Evolutionary conservation across 2,113 vertebrate genomes (phyloP).

Genomic region (Chaenocephalus aceratus): DNA sequence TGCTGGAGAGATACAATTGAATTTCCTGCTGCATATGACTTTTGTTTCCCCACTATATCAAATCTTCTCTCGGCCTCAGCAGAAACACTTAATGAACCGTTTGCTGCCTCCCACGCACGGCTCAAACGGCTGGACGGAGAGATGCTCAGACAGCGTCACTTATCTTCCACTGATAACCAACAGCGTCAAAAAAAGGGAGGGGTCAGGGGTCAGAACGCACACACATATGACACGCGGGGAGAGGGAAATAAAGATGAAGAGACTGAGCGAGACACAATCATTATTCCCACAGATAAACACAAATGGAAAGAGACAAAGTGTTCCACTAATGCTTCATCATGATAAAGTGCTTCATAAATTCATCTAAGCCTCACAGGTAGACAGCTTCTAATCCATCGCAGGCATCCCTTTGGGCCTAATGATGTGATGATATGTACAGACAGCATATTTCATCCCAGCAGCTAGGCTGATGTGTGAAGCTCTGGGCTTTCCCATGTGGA

Average conservation of each 20-base stretch:
- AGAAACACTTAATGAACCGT: slow-evolving; percentile 86
- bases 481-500: slow-evolving; percentile 75
- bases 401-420: slow-evolving; percentile 76
- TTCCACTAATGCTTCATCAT: slow-evolving; percentile 72
- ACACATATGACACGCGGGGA: slow-evolving; percentile 10
- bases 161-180: slow-evolving; percentile 50
- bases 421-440: slow-evolving; percentile 80
- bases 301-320: slow-evolving; percentile 70
- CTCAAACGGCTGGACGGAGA: slow-evolving; percentile 49
- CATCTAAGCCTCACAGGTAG: slow-evolving; percentile 71
- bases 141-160: slow-evolving; percentile 49
- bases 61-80: slow-evolving; percentile 84
- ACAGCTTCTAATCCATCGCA: slow-evolving; percentile 71
- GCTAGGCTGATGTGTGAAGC: slow-evolving; percentile 68
- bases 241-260: slow-evolving; percentile 27
- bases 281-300: slow-evolving; percentile 70
- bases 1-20: slow-evolving; percentile 84
- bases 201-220: slow-evolving; percentile 63
- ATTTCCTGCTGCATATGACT: slow-evolving; percentile 87
- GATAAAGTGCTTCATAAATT: slow-evolving; percentile 78
- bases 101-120: slow-evolving; percentile 81
- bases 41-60: slow-evolving; percentile 87
- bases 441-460: slow-evolving; percentile 70
- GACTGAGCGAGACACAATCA: slow-evolving; percentile 35
- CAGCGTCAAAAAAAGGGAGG: slow-evolving; percentile 50